Evolutionary conservation across 2,113 vertebrate genomes (phyloP), one percentile per base, ranked within the genome.

Genomic region (Gasterosteus aculeatus): DNA sequence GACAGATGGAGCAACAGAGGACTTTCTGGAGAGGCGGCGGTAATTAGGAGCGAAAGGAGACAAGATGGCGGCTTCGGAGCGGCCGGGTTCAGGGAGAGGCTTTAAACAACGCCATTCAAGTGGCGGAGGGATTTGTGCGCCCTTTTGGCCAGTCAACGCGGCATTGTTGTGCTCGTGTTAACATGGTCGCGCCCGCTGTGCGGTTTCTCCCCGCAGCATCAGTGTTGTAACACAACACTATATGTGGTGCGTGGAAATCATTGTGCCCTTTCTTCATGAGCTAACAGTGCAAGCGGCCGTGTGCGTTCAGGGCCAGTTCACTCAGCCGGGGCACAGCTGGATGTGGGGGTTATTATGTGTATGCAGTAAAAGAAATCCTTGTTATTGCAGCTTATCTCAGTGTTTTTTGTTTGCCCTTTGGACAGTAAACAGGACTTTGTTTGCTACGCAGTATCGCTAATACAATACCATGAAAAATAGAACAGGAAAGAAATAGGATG

Each of bases 1-100:
- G 91, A 94, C 94, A 94, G 93, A 95, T 94, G 94, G 94, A 94
- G 94, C 82, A 93, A 90, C 92, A 87, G 86, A 77, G 89, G 90
- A 93, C 88, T 91, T 93, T 93, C 90, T 93, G 87, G 92, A 93
- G 92, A 92, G 91, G 87, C 89, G 72, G 87, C 89, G 93, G 90
- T 94, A 94, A 94, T 95, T 94, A 94, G 88, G 78, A 93, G 90
- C 79, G 85, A 92, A 90, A 93, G 81, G 87, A 92, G 85, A 90
- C 82, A 89, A 92, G 87, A 92, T 88, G 88, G 87, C 71, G 82
- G 71, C 86, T 89, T 86, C 82, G 84, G 89, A 93, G 93, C 89
- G 57, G 84, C 75, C 54, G 89, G 89, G 88, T 91, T 93, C 77
- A 85, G 86, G 84, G 85, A 89, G 82, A 84, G 76, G 87, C 85